These are phyloP conservation scores for Muntiacus reevesi DNA, from an alignment of 2,113 vertebrate genomes.

Conservation along the genomic window DNA sequence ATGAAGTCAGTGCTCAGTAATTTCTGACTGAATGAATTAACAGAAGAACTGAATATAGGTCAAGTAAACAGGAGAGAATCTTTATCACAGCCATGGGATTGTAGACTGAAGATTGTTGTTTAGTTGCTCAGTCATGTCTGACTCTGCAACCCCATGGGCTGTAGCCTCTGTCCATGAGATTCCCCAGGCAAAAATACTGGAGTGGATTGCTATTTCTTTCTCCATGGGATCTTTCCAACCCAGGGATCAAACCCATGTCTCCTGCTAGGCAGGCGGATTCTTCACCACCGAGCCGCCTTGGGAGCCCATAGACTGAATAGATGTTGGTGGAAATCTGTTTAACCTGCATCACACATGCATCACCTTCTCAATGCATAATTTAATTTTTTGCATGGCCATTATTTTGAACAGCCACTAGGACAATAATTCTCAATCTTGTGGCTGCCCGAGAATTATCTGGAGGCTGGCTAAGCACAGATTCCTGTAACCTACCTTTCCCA, in stretches of 20 bases:
- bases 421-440: neutral
- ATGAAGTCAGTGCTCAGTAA: neutral
- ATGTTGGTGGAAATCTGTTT: neutral
- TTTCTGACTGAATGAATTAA: neutral
- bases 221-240: neutral
- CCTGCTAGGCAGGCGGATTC: neutral
- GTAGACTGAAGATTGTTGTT: neutral
- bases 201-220: neutral
- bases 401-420: neutral
- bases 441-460: neutral
- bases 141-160: neutral
- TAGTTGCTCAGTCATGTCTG: neutral
- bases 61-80: neutral
- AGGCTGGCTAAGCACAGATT: neutral
- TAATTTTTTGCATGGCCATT: neutral
- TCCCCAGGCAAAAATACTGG: neutral
- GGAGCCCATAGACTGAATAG: neutral
- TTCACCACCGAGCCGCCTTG: neutral
- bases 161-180: neutral
- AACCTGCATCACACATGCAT: fast-evolving
- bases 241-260: neutral
- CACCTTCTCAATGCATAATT: neutral
- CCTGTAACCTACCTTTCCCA: neutral
- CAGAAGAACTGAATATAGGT: neutral
- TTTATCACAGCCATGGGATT: too few species aligned